Evolutionary conservation across 2,113 vertebrate species (phyloP), one percentile per base, ranked within the genome.

Genomic region (Falco punctatus): DNA sequence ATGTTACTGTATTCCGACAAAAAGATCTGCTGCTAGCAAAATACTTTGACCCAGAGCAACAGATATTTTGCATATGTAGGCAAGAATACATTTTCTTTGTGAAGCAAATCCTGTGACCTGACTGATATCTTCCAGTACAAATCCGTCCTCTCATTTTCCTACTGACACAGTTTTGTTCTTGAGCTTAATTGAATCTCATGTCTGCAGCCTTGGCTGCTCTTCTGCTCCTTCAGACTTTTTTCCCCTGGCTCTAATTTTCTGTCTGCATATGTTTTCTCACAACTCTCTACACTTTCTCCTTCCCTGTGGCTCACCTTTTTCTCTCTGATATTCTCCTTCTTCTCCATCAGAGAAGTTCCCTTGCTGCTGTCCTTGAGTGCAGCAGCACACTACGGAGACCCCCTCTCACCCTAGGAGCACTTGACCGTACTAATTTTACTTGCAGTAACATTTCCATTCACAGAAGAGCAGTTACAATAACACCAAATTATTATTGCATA

Each of bases 81-180:
- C 46, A 93, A 80, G 81, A 93, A 85, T 54, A 40, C 15, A 54
- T 95, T 70, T 90, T 89, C 40, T 67, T 14, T 81, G 33, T 32
- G 38, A 65, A 86, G 49, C 48, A 89, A 87, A 82, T 77, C n/a
- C 58, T 62, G 42, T 78, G 77, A 88, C 81, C 87, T 66, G 15
- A 72, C 40, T 94, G 74, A 90, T 48, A 82, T 77, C 66, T 65
- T 92, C 62, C 52, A 80, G 38, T 33, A 81, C 33, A 90, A 92
- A 93, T 81, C 70, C 10, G 1, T 94, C 42, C 74, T 82, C 44
- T 82, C 84, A 73, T 91, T 92, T 94, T 96, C 57, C 26, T 92
- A 92, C 51, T 81, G 65, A 81, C 54, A 86, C 6, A 35, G 11
- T 78, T 94, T 73, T 64, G 21, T 48, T 89, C 73, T 92, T 69